Percentiles rank a stretch among this genome's conserved stretches.
phyloP scores from a whole-genome alignment of 2,888 invertebrate genomes.

The Dryobota labecula region DNA sequence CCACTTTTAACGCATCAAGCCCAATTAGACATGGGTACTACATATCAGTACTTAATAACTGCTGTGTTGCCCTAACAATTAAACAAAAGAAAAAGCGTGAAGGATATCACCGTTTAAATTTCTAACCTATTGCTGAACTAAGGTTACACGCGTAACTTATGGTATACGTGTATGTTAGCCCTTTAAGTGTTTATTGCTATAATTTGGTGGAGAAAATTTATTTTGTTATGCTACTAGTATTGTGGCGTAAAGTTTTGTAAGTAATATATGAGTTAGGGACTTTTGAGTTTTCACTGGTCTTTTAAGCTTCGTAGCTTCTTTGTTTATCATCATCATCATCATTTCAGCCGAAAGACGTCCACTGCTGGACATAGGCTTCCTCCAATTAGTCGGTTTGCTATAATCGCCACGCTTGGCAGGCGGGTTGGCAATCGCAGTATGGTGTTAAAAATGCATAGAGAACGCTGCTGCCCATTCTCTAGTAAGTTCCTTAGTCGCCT shows the following conservation, averaged over 20 bases:
- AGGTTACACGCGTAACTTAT: slow-evolving; percentile 17
- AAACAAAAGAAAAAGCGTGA: slow-evolving; percentile 60
- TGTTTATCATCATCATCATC: too few species aligned
- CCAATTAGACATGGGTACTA: slow-evolving; percentile 10
- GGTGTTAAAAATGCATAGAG: too few species aligned
- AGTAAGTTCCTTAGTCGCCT: too few species aligned
- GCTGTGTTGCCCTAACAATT: slow-evolving; percentile 39
- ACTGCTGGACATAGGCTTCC: too few species aligned
- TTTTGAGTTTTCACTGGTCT: neutral
- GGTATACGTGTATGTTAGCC: slow-evolving; percentile 5
- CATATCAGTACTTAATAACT: neutral
- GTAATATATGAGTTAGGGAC: neutral
- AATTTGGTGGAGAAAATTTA: neutral
- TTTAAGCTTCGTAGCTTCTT: neutral
- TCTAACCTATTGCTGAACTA: slow-evolving; percentile 22
- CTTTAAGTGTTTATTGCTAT: slow-evolving; percentile 4
- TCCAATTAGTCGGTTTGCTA: too few species aligned
- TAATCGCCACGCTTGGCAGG: too few species aligned
- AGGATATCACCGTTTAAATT: slow-evolving; percentile 29
- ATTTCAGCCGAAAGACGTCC: too few species aligned
- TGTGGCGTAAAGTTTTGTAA: neutral
- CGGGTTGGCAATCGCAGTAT: too few species aligned
- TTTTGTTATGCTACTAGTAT: neutral
- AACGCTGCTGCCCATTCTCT: too few species aligned
- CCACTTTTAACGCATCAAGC: neutral